Evolutionary conservation across 1,140 invertebrate genomes (phyloP).

Genomic region (Oscheius sp.): DNA sequence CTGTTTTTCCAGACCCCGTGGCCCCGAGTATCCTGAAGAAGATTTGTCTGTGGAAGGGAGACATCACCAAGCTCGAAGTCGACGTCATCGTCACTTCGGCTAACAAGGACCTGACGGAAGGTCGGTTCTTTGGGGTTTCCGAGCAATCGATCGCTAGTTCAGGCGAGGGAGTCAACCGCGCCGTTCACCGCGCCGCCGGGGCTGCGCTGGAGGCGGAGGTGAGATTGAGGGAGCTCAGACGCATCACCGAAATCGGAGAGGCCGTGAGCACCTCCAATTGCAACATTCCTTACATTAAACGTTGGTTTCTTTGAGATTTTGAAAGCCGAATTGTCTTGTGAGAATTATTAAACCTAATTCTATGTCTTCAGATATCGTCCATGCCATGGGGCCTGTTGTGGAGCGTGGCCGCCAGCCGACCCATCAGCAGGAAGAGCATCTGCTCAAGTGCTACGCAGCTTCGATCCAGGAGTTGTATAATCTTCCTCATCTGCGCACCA

Average conservation of each 20-base stretch:
- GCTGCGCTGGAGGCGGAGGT: too few species aligned
- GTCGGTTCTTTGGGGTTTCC: neutral
- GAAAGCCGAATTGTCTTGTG: too few species aligned
- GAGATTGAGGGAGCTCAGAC: constrained; percentile 4
- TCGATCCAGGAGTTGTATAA: constrained; percentile 1
- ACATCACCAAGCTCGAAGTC: constrained; percentile 30
- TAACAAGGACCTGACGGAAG: constrained; percentile 17
- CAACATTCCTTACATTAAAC: constrained; percentile 19
- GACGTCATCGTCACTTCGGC: constrained; percentile 39
- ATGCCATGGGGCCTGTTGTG: constrained; percentile 23
- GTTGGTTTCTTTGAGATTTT: too few species aligned
- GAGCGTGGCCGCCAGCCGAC: neutral
- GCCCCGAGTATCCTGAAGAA: constrained; percentile 7
- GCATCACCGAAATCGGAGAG: constrained; percentile 15
- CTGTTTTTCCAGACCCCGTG: constrained; percentile 9
- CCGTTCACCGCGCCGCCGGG: constrained; percentile 31
- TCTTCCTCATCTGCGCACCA: neutral
- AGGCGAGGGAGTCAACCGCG: constrained; percentile 37
- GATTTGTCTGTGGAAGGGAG: constrained; percentile 22
- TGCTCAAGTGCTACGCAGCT: constrained; percentile 16
- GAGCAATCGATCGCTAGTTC: too few species aligned
- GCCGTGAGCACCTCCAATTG: constrained; percentile 23
- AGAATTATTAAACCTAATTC: too few species aligned
- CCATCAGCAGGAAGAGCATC: neutral
- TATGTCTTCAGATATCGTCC: constrained; percentile 24